Base-by-base conservation (phyloP, 2,888 invertebrate species). In the Blera fallax region DNA sequence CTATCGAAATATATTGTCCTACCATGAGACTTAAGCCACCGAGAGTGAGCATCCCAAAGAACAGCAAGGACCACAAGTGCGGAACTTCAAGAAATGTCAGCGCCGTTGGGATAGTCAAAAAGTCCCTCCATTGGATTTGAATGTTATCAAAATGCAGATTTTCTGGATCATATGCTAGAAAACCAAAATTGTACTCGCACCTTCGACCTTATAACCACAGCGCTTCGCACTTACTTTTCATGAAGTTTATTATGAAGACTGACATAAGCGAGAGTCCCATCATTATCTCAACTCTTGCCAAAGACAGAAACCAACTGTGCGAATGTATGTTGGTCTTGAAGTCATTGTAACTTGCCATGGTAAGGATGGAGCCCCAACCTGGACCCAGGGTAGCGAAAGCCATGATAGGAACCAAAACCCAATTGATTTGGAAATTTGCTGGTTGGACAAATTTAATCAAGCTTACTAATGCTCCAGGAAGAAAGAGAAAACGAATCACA, bases 331-430 rank as follows among this genome's bases (percentile, higher is more conserved):
- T 94, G 87, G 96, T 95, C 88, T 94, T 93, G 89, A 96, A 96
- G 83, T 94, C 93, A 90, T 97, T 97, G 90, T 95, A 97, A 90
- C 97, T 97, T 32, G 97, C 95, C 94, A 96, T 95, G 88, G 96
- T 95, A 74, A 97, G 93, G 45, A 97, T 94, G 3, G 96, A 95
- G 32, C 97, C 97, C 95, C 96, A 96, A 0, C 97, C 96, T 0
- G 96, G 95, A 0, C 98, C 98, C 27, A 98, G 95, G 0, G 97
- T 97, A 90, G 95, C 97, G 91, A 97, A 65, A 0, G 89, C 88
- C 62, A 89, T 70, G 0, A 90, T n/a, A 0, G 89, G 87, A 14
- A 89, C 82, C 3, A 65, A 65, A 0, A 67, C 3, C 70, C 67
- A 78, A 76, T 58, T 3, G 29, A 10, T n/a, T n/a, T 58, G 5